Base-by-base conservation (phyloP, 2,797 vertebrate genomes). In the Acrossocheilus fasciatus region DNA sequence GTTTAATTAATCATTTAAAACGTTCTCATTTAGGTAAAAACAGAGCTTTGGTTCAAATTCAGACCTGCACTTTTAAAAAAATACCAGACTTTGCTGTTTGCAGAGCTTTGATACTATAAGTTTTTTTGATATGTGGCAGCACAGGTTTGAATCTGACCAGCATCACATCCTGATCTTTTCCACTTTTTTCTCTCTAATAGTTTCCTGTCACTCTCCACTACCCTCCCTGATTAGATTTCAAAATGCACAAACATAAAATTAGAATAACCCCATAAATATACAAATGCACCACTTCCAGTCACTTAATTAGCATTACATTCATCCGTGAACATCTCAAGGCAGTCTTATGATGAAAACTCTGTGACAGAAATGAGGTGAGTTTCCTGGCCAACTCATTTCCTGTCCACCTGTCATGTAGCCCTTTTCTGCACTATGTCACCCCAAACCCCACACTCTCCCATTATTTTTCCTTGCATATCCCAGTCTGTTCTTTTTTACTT, bases 371-470 rank as follows among this genome's bases (percentile, higher is more conserved):
- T 30, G 12, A 80, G 34, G 36, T 76, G 57, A 80, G 45, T 36
- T 79, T 50, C 82, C 87, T 85, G 86, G 88, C 89, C 36, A 76
- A 43, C 84, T 87, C 89, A 85, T 89, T 88, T 88, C 91, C 90
- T 92, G 91, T 91, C 90, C 91, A 90, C 90, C 93, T 94, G 93
- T 94, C 94, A 93, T 80, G 92, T 91, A 86, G 89, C 91, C 94
- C 90, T 89, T 43, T 34, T 36, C 26, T 84, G 47, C 78, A 72
- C 59, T 45, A 23, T 64, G 20, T 57, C 45, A n/a, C 10, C 66
- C 74, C 6, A 0, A n/a, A 34, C 75, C 82, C 3, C 39, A 43
- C 4, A 14, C 68, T n/a, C 30, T 26, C 41, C 64, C 26, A 62
- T 81, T 82, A 81, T 81, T 88, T 81, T 50, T 50, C 26, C 43